A percentile compares a stretch with the other conserved stretches of the same genome.
These are phyloP conservation scores for Tachyglossus aculeatus DNA, from an alignment of 2,797 vertebrate genomes.

Conservation along the genomic window DNA sequence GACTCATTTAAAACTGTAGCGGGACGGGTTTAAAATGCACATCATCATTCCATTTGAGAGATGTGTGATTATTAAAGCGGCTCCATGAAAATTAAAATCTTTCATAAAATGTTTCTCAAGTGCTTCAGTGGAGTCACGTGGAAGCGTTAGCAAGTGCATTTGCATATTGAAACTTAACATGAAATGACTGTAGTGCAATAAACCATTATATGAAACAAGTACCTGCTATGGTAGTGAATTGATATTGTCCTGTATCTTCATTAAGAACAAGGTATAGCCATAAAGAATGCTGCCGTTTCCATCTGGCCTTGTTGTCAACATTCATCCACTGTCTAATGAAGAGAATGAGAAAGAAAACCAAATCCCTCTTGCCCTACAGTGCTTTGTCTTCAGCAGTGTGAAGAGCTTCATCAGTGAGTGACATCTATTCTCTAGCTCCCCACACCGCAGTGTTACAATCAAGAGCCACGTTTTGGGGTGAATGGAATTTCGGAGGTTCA, in stretches of 20 bases:
- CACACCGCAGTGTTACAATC: too few species aligned
- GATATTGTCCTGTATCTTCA: constrained; percentile 37
- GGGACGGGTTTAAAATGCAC: background rate
- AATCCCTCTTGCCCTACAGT: constrained; percentile 20
- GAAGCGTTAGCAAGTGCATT: background rate
- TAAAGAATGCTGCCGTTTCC: constrained; percentile 19
- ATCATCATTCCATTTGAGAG: background rate
- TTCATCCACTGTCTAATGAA: constrained; percentile 43
- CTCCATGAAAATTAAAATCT: background rate
- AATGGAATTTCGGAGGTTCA: too few species aligned
- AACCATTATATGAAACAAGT: background rate
- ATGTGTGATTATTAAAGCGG: constrained; percentile 5
- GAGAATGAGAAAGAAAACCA: constrained; percentile 38
- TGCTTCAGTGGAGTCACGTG: background rate
- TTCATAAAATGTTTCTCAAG: background rate
- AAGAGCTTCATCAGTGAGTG: constrained; percentile 42
- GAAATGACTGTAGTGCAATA: background rate
- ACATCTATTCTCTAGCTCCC: too few species aligned
- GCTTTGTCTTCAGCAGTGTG: constrained; percentile 10
- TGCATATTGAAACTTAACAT: background rate
- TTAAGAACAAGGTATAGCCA: constrained; percentile 36
- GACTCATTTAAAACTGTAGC: background rate
- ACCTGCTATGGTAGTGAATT: constrained; percentile 6
- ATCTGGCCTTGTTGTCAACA: background rate
- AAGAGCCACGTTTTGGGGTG: too few species aligned